Evolutionary conservation across 2,888 invertebrate species (phyloP).

Genomic region (Allophyes oxyacanthae): DNA sequence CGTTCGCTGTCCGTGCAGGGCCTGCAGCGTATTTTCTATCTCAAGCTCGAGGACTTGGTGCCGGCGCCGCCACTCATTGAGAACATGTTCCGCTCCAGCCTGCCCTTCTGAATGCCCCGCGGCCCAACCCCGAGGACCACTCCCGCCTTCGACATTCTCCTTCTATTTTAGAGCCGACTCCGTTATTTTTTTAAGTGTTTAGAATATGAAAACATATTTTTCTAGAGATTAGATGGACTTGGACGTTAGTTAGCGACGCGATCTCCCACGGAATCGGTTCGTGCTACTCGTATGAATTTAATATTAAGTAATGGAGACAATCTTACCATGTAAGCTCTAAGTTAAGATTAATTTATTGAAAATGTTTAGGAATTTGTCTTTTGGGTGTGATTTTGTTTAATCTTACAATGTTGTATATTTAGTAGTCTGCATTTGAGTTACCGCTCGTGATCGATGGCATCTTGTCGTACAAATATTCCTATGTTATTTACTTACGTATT

Average conservation of each 20-base stretch:
- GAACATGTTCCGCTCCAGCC: slow-evolving; percentile 98
- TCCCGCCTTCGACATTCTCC: slow-evolving; percentile 83
- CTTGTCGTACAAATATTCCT: slow-evolving; percentile 90
- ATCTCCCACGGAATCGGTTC: slow-evolving; percentile 87
- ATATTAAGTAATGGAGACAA: slow-evolving; percentile 72
- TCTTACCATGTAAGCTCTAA: slow-evolving; percentile 75
- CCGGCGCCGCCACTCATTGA: slow-evolving; percentile 98
- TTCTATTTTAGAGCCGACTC: slow-evolving; percentile 82
- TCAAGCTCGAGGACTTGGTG: slow-evolving; percentile 97
- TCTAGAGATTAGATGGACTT: slow-evolving; percentile 82
- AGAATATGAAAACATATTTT: slow-evolving; percentile 84
- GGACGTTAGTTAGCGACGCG: slow-evolving; percentile 80
- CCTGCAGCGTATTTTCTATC: slow-evolving; percentile 97
- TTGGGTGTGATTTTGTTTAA: slow-evolving; percentile 86
- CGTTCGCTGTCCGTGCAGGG: slow-evolving; percentile 98
- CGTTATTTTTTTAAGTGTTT: slow-evolving; percentile 87
- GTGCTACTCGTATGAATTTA: slow-evolving; percentile 72
- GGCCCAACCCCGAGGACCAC: slow-evolving; percentile 76
- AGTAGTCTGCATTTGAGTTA: slow-evolving; percentile 89
- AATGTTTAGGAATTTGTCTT: slow-evolving; percentile 73
- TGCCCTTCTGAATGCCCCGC: slow-evolving; percentile 93
- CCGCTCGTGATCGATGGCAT: slow-evolving; percentile 89
- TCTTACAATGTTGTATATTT: slow-evolving; percentile 82
- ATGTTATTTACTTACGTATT: slow-evolving; percentile 88
- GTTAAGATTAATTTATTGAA: slow-evolving; percentile 86